phyloP scores from a whole-genome alignment of 2,113 vertebrate species.

The Ginglymostoma cirratum region DNA sequence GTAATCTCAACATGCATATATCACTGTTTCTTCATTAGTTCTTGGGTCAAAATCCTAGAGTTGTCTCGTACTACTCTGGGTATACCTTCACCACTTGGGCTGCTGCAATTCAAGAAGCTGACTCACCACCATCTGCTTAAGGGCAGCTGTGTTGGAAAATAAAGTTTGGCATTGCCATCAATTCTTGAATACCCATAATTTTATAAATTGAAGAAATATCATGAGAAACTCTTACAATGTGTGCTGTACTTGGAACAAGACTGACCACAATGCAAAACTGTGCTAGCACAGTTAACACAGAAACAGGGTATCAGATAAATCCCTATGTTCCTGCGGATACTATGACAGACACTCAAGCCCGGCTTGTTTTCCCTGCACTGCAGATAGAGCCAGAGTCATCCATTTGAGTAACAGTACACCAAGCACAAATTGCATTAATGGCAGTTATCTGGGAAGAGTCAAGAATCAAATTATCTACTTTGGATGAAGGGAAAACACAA shows the following conservation, averaged over 20 bases:
- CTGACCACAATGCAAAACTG: neutral
- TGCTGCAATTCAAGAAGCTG: too few relatives aligned
- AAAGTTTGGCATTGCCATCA: neutral
- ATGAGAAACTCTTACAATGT: neutral
- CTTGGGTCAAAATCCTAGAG: neutral
- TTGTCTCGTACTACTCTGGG: neutral
- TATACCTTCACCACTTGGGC: neutral
- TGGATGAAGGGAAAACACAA: neutral
- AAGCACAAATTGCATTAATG: constrained; percentile 1
- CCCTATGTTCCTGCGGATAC: neutral
- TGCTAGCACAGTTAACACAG: neutral
- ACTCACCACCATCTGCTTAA: too few relatives aligned
- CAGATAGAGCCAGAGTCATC: neutral
- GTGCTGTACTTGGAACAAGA: neutral
- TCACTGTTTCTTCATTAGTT: neutral
- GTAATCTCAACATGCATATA: neutral
- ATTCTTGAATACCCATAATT: too few relatives aligned
- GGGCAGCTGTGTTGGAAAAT: neutral
- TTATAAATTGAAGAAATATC: neutral
- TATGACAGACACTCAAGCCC: neutral
- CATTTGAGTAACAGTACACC: neutral
- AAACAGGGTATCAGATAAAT: neutral
- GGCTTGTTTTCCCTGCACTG: neutral
- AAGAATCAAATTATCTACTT: neutral
- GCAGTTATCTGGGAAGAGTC: neutral